Evolutionary conservation across 92 coral and sea anemone genomes (phyloP).

Genomic region (Epizoanthus scotinus): DNA sequence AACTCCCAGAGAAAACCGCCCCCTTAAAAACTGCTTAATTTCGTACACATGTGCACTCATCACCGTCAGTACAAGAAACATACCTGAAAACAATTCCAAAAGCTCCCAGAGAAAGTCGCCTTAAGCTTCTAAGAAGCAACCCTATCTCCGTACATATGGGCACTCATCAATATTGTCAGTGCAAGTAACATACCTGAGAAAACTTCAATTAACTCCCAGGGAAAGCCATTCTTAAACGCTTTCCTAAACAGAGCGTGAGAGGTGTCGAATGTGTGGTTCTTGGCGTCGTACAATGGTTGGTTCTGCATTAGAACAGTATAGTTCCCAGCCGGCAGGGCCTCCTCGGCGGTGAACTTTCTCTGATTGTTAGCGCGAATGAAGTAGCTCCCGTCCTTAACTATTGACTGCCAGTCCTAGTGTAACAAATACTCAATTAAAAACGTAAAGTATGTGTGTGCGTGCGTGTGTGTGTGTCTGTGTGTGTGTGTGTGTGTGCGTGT

Average conservation of each 20-base stretch:
- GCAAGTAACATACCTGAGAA: slow-evolving; percentile 53
- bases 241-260: slow-evolving; percentile 64
- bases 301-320: slow-evolving; percentile 69
- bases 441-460: too few relatives aligned
- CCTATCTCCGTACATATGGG: background rate
- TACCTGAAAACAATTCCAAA: slow-evolving; percentile 74
- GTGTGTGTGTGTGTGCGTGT: too few relatives aligned
- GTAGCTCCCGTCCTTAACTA: slow-evolving; percentile 58
- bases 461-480: too few relatives aligned
- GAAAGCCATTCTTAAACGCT: slow-evolving; percentile 78
- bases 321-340: slow-evolving; percentile 46
- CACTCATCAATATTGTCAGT: too few relatives aligned
- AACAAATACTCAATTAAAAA: too few relatives aligned
- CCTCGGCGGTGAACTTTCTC: slow-evolving; percentile 48
- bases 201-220: slow-evolving; percentile 86
- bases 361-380: slow-evolving; percentile 58
- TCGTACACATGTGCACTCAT: too few relatives aligned
- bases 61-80: background rate
- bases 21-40: background rate
- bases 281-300: slow-evolving; percentile 70
- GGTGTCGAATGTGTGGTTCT: slow-evolving; percentile 60
- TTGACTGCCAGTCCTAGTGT: slow-evolving; percentile 65
- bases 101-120: slow-evolving; percentile 62
- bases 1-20: too few relatives aligned
- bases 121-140: too few relatives aligned